Evolutionary conservation across 1,140 invertebrate genomes (phyloP), one percentile per base, ranked within the genome.

Genomic region (Zaprionus kolodkinae): DNA sequence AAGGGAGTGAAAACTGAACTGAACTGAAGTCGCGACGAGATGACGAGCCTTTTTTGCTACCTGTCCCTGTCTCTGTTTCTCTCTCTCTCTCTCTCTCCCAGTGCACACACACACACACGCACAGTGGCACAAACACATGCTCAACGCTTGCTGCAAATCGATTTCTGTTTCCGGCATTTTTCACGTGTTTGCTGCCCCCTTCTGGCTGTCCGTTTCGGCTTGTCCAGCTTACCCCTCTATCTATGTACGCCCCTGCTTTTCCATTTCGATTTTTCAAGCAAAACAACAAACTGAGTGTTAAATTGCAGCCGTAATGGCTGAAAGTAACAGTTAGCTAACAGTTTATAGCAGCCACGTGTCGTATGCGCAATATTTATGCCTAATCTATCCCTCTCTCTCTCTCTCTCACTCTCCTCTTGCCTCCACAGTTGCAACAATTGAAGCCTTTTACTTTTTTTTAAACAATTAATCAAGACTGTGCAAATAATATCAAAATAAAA

Each of bases 101-200:
- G n/a, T n/a, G n/a, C n/a, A n/a, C n/a, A 45, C 27, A 45, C 68
- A 64, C 73, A 57, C 62, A 67, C 62, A 68, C 33, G 36, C 68
- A 54, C 17, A 25, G 25, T 38, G 33, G 35, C 38, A 17, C 33
- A 69, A 52, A 59, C 64, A 73, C 38, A 69, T 43, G 45, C 66
- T 56, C 55, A 54, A 43, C 73, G 66, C 71, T 55, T 76, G 78
- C 64, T 78, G 82, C 86, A 91, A 89, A 91, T 92, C 91, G 91
- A 92, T 92, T 92, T 92, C 88, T 88, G 85, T 91, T 91, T 91
- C 91, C 90, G 91, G 86, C 87, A 91, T 92, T 91, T 91, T 91
- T 91, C 86, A 92, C 90, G 91, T 92, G 91, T 78, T 89, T 85
- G 73, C 80, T 76, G 66, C 71, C 67, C 50, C 77, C 80, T 60